phyloP scores from a whole-genome alignment of 37 sponge, comb jelly and placozoan species.

The Tethya wilhelma region DNA sequence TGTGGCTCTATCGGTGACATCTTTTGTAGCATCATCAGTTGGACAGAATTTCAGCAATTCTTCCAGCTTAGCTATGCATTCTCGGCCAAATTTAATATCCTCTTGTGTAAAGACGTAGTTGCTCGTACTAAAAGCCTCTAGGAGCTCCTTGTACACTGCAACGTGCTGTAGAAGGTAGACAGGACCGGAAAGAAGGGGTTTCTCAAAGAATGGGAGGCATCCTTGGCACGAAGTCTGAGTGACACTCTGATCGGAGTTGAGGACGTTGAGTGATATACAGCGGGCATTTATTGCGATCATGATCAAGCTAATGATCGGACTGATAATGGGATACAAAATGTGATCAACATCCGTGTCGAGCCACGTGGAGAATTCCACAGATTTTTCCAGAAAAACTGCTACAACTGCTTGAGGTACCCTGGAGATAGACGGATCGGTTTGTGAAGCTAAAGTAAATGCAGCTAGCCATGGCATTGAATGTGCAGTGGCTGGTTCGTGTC shows the following conservation, averaged over 20 bases:
- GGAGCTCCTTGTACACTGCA: slow-evolving; percentile 11
- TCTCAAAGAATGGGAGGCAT: slow-evolving; percentile 31
- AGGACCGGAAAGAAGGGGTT: neutral
- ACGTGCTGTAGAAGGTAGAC: slow-evolving; percentile 1
- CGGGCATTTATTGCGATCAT: slow-evolving; percentile 10
- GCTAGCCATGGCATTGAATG: neutral
- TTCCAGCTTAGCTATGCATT: slow-evolving; percentile 17
- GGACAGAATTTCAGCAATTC: slow-evolving; percentile 5
- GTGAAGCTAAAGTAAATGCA: neutral
- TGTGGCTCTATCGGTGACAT: neutral
- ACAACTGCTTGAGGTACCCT: neutral
- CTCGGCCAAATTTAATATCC: neutral
- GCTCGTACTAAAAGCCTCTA: slow-evolving; percentile 4
- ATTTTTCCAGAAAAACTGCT: neutral
- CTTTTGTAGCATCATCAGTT: neutral
- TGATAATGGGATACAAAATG: slow-evolving; percentile 20
- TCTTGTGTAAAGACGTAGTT: no score
- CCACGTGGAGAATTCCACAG: slow-evolving; percentile 12
- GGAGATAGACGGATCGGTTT: slow-evolving; percentile 16
- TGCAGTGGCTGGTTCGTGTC: slow-evolving; percentile 2
- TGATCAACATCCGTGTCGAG: slow-evolving; percentile 10
- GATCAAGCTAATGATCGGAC: slow-evolving; percentile 16
- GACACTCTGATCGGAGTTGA: slow-evolving; percentile 13
- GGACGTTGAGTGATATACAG: slow-evolving; percentile 4
- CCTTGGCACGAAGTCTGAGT: slow-evolving; percentile 8